These are phyloP conservation scores for Oryzias curvinotus DNA, from an alignment of 2,113 vertebrate species.

Conservation along the genomic window DNA sequence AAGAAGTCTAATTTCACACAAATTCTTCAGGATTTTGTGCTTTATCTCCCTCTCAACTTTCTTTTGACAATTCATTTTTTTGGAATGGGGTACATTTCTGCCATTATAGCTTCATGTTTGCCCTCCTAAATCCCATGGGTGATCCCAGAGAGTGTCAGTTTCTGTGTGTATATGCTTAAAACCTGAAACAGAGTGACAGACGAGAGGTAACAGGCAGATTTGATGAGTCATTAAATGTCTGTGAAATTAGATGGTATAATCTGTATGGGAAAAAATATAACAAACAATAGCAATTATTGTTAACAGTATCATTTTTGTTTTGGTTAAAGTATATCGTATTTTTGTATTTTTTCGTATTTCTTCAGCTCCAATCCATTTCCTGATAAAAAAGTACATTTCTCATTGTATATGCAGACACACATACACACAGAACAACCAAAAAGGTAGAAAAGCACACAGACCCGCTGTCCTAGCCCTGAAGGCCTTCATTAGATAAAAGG, in stretches of 20 bases:
- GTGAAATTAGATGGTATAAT: constrained; percentile 12
- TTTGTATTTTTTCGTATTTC: no score
- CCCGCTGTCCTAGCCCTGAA: constrained; percentile 42
- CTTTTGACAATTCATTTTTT: constrained; percentile 30
- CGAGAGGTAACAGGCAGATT: constrained; percentile 58
- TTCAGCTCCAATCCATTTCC: no score
- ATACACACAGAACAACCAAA: constrained; percentile 9
- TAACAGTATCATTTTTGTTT: no score
- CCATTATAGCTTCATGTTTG: no score
- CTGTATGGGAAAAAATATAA: constrained; percentile 25
- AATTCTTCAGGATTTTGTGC: neutral
- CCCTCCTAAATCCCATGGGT: no score
- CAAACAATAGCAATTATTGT: neutral
- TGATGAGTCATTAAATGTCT: constrained; percentile 53
- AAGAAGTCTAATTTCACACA: no score
- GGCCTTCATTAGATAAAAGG: constrained; percentile 78
- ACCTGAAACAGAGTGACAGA: constrained; percentile 43
- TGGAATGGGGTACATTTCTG: no score
- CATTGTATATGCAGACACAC: constrained; percentile 11
- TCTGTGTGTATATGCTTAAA: constrained; percentile 19
- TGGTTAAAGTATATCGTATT: no score
- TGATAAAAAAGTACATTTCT: neutral
- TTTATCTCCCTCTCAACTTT: constrained; percentile 46
- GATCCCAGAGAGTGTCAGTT: no score
- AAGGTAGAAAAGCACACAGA: constrained; percentile 6